Conservation (phyloP, 2,888 invertebrate genomes). For the Microctonus aethiopoides region DNA sequence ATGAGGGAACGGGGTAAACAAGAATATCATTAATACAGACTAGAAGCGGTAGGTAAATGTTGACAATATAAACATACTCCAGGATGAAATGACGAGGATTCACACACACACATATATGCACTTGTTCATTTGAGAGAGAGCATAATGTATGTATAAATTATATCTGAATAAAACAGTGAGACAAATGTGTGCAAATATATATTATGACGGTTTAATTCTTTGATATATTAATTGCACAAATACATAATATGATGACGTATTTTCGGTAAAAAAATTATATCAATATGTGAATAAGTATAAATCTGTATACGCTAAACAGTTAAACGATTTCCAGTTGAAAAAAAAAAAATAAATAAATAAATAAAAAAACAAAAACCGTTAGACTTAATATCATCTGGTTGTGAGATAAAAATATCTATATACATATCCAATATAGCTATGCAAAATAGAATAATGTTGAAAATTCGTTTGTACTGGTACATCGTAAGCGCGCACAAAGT, state of each 20-base stretch:
- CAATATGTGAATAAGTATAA: not conserved
- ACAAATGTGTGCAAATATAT: not conserved
- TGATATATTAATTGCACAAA: not conserved
- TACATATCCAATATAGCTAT: not conserved
- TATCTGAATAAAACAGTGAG: not conserved
- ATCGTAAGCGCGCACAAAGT: not conserved
- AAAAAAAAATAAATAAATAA: too few relatives aligned
- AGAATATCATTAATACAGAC: slow-evolving; percentile 50
- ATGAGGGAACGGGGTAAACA: slow-evolving; percentile 25
- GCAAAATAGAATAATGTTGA: not conserved
- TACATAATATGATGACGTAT: not conserved
- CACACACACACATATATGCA: too few relatives aligned
- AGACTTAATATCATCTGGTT: too few relatives aligned
- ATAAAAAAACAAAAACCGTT: too few relatives aligned
- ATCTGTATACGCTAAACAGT: too few relatives aligned
- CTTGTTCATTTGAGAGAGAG: slow-evolving; percentile 19
- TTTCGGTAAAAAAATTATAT: not conserved
- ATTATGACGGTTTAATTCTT: slow-evolving; percentile 4
- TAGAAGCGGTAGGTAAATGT: slow-evolving; percentile 46
- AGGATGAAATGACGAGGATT: slow-evolving; percentile 18
- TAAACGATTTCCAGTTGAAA: too few relatives aligned
- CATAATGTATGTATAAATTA: not conserved
- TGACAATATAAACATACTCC: slow-evolving; percentile 48
- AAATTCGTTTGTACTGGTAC: slow-evolving; percentile 8
- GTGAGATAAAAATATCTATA: too few relatives aligned